Evolutionary conservation across 2,113 vertebrate genomes (phyloP).

Genomic region (Gorsachius goisagi): DNA sequence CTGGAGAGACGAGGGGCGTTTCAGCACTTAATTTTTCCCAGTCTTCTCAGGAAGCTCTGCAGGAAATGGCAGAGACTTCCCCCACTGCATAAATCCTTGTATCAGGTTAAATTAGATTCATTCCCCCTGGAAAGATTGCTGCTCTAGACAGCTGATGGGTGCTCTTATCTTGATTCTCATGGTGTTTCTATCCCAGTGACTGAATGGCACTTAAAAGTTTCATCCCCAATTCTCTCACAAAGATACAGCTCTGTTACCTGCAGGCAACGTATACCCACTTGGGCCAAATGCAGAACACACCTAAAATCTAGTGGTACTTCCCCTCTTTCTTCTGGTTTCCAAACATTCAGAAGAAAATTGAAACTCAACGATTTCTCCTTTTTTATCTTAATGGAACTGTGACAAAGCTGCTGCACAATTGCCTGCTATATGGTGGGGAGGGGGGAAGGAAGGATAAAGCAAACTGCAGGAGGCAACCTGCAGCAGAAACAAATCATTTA

Average conservation of each 20-base stretch:
- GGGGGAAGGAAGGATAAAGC: not conserved
- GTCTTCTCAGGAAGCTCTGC: not conserved
- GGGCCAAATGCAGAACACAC: not conserved
- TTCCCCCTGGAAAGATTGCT: not conserved
- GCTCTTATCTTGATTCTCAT: not conserved
- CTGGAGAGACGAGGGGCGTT: not conserved
- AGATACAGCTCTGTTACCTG: not conserved
- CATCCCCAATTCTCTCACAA: not conserved
- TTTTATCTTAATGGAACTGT: not conserved
- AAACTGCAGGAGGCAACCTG: not conserved
- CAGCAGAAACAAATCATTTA: not conserved
- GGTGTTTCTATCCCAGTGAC: not conserved
- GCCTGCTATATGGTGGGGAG: not conserved
- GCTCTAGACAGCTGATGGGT: not conserved
- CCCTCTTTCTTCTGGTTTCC: not conserved
- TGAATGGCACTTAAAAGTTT: not conserved
- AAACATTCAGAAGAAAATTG: not conserved
- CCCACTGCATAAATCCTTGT: not conserved
- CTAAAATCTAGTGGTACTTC: not conserved
- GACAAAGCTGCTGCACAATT: not conserved
- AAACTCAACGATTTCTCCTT: not conserved
- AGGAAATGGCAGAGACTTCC: not conserved
- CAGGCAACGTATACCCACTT: not conserved
- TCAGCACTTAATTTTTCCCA: not conserved
- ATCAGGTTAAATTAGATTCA: not conserved